Evolutionary conservation across 1,140 invertebrate species (phyloP).

Genomic region (Drosophila ogumai): DNA sequence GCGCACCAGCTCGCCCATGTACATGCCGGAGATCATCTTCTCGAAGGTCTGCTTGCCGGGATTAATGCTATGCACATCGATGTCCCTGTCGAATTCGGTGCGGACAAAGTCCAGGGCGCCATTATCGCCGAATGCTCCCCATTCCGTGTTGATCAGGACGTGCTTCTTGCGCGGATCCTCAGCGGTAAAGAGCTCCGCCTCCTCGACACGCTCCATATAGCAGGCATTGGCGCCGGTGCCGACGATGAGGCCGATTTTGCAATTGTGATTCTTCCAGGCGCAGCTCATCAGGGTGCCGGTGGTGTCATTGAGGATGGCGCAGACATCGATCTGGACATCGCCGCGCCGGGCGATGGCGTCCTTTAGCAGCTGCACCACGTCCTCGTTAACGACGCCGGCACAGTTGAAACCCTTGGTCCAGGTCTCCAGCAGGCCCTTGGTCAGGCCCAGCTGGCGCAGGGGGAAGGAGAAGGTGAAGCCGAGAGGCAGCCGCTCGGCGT

Average conservation of each 20-base stretch:
- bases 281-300: slow-evolving; percentile 99
- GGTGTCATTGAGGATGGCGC: slow-evolving; percentile 99
- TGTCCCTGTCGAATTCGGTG: slow-evolving; percentile 94
- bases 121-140: slow-evolving; percentile 98
- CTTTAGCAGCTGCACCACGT: slow-evolving; percentile 95
- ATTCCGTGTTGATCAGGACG: slow-evolving; percentile 98
- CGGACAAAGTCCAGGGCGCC: slow-evolving; percentile 94
- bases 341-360: slow-evolving; percentile 93
- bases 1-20: slow-evolving; percentile 94
- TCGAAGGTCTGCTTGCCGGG: slow-evolving; percentile 95
- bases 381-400: slow-evolving; percentile 94
- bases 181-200: slow-evolving; percentile 89
- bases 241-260: slow-evolving; percentile 96
- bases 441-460: slow-evolving; percentile 95
- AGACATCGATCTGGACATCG: slow-evolving; percentile 97
- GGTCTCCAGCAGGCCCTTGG: slow-evolving; percentile 93
- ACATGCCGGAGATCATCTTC: slow-evolving; percentile 98
- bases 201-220: slow-evolving; percentile 95
- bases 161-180: slow-evolving; percentile 85
- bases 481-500: slow-evolving; percentile 93
- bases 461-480: slow-evolving; percentile 99
- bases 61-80: slow-evolving; percentile 95
- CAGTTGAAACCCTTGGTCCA: slow-evolving; percentile 99
- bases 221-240: slow-evolving; percentile 99
- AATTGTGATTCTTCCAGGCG: slow-evolving; percentile 98